Evolutionary conservation across 1,140 invertebrate genomes (phyloP).

Genomic region (Bombus difficillimus): DNA sequence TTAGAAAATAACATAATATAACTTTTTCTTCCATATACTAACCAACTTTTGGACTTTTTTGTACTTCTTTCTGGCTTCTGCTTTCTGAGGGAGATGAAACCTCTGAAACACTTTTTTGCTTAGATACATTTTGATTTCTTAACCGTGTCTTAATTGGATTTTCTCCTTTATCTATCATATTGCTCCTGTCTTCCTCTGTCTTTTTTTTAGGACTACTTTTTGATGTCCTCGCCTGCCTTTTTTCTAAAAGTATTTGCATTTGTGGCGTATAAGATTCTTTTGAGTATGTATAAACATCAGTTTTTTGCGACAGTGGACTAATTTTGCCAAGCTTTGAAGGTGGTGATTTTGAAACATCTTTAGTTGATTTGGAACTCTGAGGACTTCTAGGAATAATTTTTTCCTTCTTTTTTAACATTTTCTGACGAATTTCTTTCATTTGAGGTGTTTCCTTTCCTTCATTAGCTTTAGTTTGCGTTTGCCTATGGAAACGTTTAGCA

Average conservation of each 20-base stretch:
- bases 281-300: not conserved
- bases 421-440: constrained; percentile 63
- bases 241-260: constrained; percentile 57
- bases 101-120: not conserved
- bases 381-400: not conserved
- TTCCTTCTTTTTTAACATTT: constrained; percentile 50
- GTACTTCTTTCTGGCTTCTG: no score
- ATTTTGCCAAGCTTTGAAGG: not conserved
- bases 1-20: not conserved
- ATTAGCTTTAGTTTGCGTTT: not conserved
- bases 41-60: constrained; percentile 11
- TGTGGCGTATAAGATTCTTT: constrained; percentile 54
- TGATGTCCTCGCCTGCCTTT: not conserved
- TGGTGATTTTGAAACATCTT: not conserved
- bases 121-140: not conserved
- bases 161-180: not conserved
- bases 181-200: not conserved
- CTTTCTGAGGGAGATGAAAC: not conserved
- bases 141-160: not conserved
- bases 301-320: not conserved
- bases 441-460: constrained; percentile 63
- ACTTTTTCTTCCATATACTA: not conserved
- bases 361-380: not conserved
- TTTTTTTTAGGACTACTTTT: not conserved
- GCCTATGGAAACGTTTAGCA: not conserved